These are phyloP conservation scores for Aleadryas rufinucha DNA, from an alignment of 2,113 vertebrate species.

Conservation along the genomic window DNA sequence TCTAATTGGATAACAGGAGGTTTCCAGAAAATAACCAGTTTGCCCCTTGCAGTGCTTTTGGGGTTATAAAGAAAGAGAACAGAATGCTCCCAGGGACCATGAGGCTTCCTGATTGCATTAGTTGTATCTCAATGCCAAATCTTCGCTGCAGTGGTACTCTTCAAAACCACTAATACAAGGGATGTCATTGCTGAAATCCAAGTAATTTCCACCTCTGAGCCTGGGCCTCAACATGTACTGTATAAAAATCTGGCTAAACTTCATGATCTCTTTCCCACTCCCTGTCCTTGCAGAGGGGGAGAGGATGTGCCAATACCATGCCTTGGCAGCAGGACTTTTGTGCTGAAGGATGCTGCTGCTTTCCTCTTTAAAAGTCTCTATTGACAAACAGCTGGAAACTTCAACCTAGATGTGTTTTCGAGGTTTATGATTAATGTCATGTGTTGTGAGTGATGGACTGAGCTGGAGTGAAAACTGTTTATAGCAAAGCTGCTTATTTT, in stretches of 20 bases:
- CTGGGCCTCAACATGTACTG: not conserved
- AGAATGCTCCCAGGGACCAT: not conserved
- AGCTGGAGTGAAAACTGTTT: conserved; percentile 1
- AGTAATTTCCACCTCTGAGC: not conserved
- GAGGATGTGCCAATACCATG: not conserved
- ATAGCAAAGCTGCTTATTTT: conserved; percentile 48
- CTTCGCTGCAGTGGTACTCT: not conserved
- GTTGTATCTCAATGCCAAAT: not conserved
- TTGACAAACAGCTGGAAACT: conserved; percentile 13
- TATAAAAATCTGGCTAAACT: not conserved
- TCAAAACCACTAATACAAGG: not conserved
- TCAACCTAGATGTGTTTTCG: not conserved
- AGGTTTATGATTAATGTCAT: not conserved
- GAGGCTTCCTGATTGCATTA: not conserved
- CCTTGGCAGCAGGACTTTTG: not conserved
- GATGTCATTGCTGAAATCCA: not conserved
- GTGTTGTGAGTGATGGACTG: not conserved
- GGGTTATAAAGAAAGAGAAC: not conserved
- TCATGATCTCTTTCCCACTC: not conserved
- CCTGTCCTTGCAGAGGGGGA: not conserved
- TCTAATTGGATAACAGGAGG: rapidly evolving
- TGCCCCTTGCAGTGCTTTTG: not conserved
- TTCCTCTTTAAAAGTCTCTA: not conserved
- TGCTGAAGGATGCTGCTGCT: not conserved
- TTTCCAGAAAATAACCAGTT: not conserved